Base-by-base conservation (phyloP, 2,888 invertebrate species). In the Epicampocera succincta region DNA sequence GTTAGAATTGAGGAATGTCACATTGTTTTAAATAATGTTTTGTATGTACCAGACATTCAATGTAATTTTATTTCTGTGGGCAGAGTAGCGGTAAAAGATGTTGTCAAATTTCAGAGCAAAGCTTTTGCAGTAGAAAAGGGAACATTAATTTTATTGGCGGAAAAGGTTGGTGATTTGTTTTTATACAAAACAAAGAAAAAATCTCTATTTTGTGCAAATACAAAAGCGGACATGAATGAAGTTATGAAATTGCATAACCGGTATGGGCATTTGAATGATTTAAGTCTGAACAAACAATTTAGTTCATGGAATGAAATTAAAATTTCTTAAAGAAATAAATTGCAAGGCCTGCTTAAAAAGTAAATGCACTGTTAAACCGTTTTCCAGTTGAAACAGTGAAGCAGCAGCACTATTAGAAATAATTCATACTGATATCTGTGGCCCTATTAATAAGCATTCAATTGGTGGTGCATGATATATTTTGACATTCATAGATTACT, bases 391-490 rank as follows among this genome's bases (percentile, higher is more conserved):
- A 13, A 76, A 68, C 42, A 56, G 29, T 8, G 21, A 77, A 40
- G 54, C 76, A 15, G 25, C 8, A n/a, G 63, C 76, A 21, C 25
- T 79, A 6, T 33, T 76, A 11, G 76, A 71, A 40, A 38, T 83
- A 13, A 52, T 80, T 4, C 78, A 84, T 38, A 68, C 61, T 1
- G 80, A 84, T 15, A 69, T 80, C 11, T 80, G 82, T 60, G 80
- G 84, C 0, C 82, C 81, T n/a, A 66, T 80, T 6, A 74, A 42
- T 46, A 77, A 12, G 1, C 1, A 6, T 1, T 78, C 78, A 3
- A 33, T 61, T 60, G 77, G 80, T 69, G 82, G 82, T 1, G 29
- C 73, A 6, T 54, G 61, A 40, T 79, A 84, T 29, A n/a, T n/a
- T n/a, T n/a, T n/a, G n/a, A n/a, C n/a, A n/a, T n/a, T n/a, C 77